Conservation (phyloP, 1,140 invertebrate species). For the Ylistrum balloti region DNA sequence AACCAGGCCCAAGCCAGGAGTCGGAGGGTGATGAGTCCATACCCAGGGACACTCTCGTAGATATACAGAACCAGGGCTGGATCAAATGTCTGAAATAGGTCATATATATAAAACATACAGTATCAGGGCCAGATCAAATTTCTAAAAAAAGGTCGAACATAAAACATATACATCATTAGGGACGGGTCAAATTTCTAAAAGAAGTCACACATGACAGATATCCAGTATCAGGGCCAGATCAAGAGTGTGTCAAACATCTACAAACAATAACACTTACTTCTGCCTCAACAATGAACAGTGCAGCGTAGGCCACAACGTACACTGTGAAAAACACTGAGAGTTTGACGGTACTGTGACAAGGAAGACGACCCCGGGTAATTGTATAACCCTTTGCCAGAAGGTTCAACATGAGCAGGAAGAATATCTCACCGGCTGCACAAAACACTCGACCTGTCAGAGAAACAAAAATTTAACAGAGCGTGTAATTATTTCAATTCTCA, state of each 20-base stretch:
- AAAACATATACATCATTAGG: neutral
- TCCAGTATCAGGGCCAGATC: neutral
- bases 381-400: constrained; percentile 95
- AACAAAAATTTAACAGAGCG: neutral
- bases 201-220: neutral
- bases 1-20: constrained; percentile 92
- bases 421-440: constrained; percentile 87
- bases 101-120: constrained; percentile 46
- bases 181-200: neutral
- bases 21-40: constrained; percentile 90
- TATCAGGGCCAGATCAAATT: neutral
- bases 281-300: constrained; percentile 88
- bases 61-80: constrained; percentile 93
- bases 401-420: constrained; percentile 90
- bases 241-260: neutral
- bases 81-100: constrained; percentile 89
- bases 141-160: neutral
- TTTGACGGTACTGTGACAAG: constrained; percentile 87
- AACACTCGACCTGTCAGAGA: constrained; percentile 87
- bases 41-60: constrained; percentile 94
- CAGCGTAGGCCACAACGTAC: constrained; percentile 87
- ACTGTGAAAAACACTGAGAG: constrained; percentile 91
- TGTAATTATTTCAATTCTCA: too few species aligned
- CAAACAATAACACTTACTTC: constrained; percentile 59
- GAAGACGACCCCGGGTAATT: constrained; percentile 91